Percentiles rank a stretch among this genome's conserved stretches.
These are phyloP conservation scores for Penaeus japonicus DNA, from an alignment of 1,140 invertebrate species.

Conservation along the genomic window DNA sequence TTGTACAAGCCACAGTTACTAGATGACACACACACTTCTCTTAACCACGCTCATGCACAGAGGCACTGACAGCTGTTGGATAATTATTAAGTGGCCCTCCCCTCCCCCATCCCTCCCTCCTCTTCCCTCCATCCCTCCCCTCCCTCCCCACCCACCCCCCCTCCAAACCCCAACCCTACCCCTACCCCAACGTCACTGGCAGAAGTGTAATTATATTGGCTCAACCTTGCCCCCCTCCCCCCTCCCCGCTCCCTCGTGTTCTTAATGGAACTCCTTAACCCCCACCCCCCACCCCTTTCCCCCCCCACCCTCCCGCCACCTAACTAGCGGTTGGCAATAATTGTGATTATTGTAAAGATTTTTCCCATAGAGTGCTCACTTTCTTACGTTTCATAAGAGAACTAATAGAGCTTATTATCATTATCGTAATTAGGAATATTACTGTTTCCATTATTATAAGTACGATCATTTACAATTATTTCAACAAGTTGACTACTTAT, in stretches of 20 bases:
- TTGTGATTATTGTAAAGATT: no score
- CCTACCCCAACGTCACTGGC: not conserved
- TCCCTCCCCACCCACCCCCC: not conserved
- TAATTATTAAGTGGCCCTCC: not conserved
- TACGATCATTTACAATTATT: no score
- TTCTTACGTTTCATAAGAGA: no score
- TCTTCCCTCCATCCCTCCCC: not conserved
- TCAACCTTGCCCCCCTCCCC: not conserved
- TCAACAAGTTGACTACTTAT: no score
- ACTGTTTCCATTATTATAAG: no score
- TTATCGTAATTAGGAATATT: no score
- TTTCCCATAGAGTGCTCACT: no score
- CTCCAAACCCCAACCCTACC: not conserved
- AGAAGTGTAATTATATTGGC: not conserved
- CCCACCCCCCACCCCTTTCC: not conserved
- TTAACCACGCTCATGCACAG: conserved; percentile 32
- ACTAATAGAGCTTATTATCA: no score
- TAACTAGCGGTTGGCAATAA: not conserved
- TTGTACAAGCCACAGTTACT: conserved; percentile 27
- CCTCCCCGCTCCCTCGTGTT: not conserved
- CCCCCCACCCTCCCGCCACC: not conserved
- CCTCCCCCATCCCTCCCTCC: not conserved
- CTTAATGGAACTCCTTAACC: conserved; percentile 16
- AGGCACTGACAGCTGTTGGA: not conserved
- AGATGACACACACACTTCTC: conserved; percentile 27